Base-by-base conservation (phyloP, 2,888 invertebrate species). In the Apodemia hepburni region DNA sequence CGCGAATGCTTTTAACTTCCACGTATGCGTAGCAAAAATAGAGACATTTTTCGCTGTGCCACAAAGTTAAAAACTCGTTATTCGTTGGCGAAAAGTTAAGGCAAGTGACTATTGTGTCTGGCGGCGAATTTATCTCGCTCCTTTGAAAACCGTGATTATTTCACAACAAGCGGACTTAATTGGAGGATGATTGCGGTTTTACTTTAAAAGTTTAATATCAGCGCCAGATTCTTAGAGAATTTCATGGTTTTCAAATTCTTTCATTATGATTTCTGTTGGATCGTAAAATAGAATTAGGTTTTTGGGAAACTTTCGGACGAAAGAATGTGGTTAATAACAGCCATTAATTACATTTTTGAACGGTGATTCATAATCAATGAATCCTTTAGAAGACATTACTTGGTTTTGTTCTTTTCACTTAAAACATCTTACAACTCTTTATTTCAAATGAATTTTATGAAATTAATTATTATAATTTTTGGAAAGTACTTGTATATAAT, bases 11-110 rank as follows among this genome's bases (percentile, higher is more conserved):
- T 17, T 2, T 67, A 15, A 0, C 66, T 73, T 72, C 18, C n/a
- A 58, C 80, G 71, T 65, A 62, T 59, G 49, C 69, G 72, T 66
- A 79, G 76, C 79, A 74, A 74, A 85, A 85, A 87, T 86, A 83
- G 85, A 87, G 85, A 88, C 85, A 87, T 89, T 89, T 88, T 86
- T 87, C 87, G 87, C 84, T 86, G 85, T 85, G 85, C 87, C 88
- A 87, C 88, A 90, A 90, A 90, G 88, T 90, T 90, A 90, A 90
- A 90, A 90, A 90, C 88, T 90, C 89, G 89, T 90, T 90, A 89
- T 82, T 85, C 83, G 84, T 80, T 81, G 84, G 82, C 81, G 81
- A 80, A 82, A 85, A 87, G 85, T 87, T 90, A 84, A 82, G 79
- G 80, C 80, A 80, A 81, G 80, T 76, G 75, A 74, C 83, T 84